Base-by-base conservation (phyloP, 1,140 invertebrate species). In the Gryon sp. region DNA sequence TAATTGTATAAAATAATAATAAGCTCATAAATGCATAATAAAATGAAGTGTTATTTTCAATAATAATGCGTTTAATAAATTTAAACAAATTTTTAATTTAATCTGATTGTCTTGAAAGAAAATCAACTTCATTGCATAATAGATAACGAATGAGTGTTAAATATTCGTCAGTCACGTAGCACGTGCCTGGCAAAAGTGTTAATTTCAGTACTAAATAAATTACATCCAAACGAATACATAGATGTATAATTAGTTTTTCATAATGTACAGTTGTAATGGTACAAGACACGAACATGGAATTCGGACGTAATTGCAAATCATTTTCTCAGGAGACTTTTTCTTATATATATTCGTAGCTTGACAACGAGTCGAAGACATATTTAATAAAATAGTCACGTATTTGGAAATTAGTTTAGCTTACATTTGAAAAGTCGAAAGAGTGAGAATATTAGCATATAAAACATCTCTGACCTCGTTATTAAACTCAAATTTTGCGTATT, bases 371-470 rank as follows among this genome's bases (percentile, higher is more conserved):
- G n/a, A 28, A 9, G 9, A 24, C 15, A 28, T 28, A 26, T 41
- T 15, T 22, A 41, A 41, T 30, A 63, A 63, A 50, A 30, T 40
- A 20, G 45, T 63, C 59, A 63, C 59, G 59, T 63, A 50, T 63
- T 28, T 16, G 28, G 11, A 59, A 32, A 34, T 34, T 32, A 12
- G n/a, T 60, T 28, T 41, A 11, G 36, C 28, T 18, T 28, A 28
- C 9, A 41, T 38, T 22, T 34, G 6, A 15, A 30, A 38, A 52
- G 16, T 36, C 32, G 12, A 30, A 12, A 1, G 26, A 6, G 16
- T 6, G n/a, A 19, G 9, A 36, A 50, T 20, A 52, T 36, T 52
- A 18, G 46, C 30, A 40, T 19, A 19, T 19, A 19, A 40, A 40
- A 15, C 15, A 14, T 32, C 24, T 4, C 8, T 4, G 28, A 36